Evolutionary conservation across 2,888 invertebrate species (phyloP), one percentile per base, ranked within the genome.

Genomic region (Drosophila cognata): DNA sequence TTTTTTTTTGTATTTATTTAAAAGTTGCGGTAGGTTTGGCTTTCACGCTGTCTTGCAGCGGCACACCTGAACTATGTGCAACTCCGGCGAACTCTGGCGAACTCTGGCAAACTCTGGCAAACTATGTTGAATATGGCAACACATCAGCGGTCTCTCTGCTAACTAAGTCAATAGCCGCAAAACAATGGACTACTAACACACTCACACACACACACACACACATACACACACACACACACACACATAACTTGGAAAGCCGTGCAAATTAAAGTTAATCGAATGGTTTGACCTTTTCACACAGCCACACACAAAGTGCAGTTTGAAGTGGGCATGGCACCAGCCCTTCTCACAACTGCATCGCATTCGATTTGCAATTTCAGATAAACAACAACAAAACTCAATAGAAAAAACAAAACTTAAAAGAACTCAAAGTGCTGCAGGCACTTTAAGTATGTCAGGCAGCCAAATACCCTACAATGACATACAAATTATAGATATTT

Each of bases 231-330:
- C 52, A 67, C 43, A 64, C 35, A 77, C 36, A 43, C 21, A 65
- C 41, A 51, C 48, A 58, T 10, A 62, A 52, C 11, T 29, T 16
- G 18, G 56, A 55, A 52, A 77, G 71, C 65, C 65, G 89, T 74
- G 89, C 89, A 89, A 85, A 85, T 89, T 86, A 88, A 86, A 86
- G 85, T 88, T 86, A 90, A 86, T 90, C 85, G 85, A 90, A 90
- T 90, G 87, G 84, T 90, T 88, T 86, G 89, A 86, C 85, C 85
- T 86, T 90, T 86, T 79, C 86, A 76, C 79, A 86, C 78, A 84
- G 81, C 74, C 81, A 74, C 79, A 85, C 83, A 78, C 41, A 57
- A 50, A 79, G 63, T 63, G 51, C 59, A 71, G 52, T 28, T 33
- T 5, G 11, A 21, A 25, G 31, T 57, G 51, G 78, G 81, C 82